Evolutionary conservation across 2,888 invertebrate species (phyloP).

Genomic region (Drosophila stalkeri): DNA sequence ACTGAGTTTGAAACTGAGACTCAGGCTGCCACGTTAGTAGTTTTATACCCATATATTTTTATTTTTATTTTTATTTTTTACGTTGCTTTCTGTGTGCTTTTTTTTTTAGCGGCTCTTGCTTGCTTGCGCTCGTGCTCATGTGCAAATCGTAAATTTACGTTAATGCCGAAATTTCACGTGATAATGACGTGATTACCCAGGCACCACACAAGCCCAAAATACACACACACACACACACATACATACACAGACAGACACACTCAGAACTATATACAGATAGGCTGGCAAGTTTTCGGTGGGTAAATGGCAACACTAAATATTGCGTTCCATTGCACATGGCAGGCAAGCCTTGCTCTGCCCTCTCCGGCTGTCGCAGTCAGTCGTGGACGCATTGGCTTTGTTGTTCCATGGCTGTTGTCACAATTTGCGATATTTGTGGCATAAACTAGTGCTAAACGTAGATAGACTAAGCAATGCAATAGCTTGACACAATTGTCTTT

Average conservation of each 20-base stretch:
- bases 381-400: conserved; percentile 23
- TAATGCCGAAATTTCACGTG: conserved; percentile 82
- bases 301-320: conserved; percentile 39
- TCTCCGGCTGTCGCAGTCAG: conserved; percentile 32
- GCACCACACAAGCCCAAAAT: conserved; percentile 46
- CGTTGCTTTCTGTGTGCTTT: conserved; percentile 13
- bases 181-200: conserved; percentile 83
- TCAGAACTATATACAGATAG: conserved; percentile 18
- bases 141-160: conserved; percentile 79
- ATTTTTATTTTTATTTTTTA: conserved; percentile 46
- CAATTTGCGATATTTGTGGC: conserved; percentile 37
- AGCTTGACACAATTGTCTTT: conserved; percentile 7
- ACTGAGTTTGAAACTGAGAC: conserved; percentile 36
- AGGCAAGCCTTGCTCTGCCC: conserved; percentile 4
- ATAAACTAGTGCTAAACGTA: conserved; percentile 39
- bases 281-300: conserved; percentile 27
- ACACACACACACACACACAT: not conserved
- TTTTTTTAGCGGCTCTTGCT: conserved; percentile 35
- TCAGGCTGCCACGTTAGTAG: conserved; percentile 46
- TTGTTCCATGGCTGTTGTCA: conserved; percentile 13
- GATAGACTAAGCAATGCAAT: conserved; percentile 27
- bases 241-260: no score
- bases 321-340: conserved; percentile 60
- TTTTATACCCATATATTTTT: conserved; percentile 55
- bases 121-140: conserved; percentile 62